phyloP scores from a whole-genome alignment of 2,113 vertebrate genomes.

The Chunga burmeisteri region DNA sequence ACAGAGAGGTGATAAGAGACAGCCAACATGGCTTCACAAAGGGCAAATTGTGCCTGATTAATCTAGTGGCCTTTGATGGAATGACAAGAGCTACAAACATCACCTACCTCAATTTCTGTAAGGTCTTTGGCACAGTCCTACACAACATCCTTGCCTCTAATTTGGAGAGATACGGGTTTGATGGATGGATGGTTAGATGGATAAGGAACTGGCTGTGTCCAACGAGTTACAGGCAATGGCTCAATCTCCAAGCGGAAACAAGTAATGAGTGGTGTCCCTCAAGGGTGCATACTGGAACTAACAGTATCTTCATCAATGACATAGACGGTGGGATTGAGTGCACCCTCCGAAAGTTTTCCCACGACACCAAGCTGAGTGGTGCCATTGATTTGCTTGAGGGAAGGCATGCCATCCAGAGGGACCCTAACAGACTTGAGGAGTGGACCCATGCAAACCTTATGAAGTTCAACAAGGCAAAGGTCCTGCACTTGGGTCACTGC shows the following conservation, averaged over 20 bases:
- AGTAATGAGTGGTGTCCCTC: neutral
- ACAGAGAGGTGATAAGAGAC: neutral
- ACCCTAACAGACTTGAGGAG: neutral
- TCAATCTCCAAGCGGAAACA: neutral
- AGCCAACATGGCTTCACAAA: neutral
- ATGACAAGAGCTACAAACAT: neutral
- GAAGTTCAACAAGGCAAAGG: neutral
- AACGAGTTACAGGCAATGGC: neutral
- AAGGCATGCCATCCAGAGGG: neutral
- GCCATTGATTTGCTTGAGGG: neutral
- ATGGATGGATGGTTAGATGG: neutral
- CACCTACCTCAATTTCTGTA: neutral
- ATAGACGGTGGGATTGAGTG: rapidly evolving
- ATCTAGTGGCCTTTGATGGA: neutral
- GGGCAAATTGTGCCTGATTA: neutral
- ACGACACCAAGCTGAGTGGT: neutral
- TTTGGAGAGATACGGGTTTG: neutral
- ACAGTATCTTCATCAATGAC: neutral
- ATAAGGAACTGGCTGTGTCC: neutral
- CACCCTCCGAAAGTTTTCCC: neutral
- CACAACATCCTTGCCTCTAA: neutral
- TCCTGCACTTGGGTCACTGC: neutral
- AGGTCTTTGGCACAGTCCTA: neutral
- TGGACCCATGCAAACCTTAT: neutral
- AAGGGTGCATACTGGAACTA: neutral